Evolutionary conservation across 2,797 vertebrate species (phyloP).

Genomic region (Nyctalus aviator): DNA sequence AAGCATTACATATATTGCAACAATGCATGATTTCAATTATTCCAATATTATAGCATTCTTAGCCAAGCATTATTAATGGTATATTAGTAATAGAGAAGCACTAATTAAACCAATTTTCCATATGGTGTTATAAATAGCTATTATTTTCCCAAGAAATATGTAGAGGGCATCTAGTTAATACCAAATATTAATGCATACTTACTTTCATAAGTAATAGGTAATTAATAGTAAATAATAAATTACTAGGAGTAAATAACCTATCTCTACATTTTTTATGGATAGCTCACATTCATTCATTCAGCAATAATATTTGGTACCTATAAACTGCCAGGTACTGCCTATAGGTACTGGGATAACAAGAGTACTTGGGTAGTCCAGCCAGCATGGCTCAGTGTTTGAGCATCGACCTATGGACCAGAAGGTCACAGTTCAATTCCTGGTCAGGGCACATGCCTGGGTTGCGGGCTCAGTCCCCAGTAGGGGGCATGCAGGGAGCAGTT

Average conservation of each 20-base stretch:
- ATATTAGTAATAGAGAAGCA: not conserved
- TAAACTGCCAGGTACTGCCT: not conserved
- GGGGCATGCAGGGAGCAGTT: too few species aligned
- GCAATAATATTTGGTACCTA: not conserved
- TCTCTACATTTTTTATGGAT: not conserved
- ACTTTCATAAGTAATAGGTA: constrained; percentile 25
- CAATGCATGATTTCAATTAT: constrained; percentile 63
- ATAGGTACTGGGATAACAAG: not conserved
- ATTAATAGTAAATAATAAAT: constrained; percentile 38
- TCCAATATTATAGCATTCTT: constrained; percentile 43
- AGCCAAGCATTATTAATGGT: constrained; percentile 32
- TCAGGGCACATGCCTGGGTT: too few species aligned
- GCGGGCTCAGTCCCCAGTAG: too few species aligned
- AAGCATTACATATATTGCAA: constrained; percentile 31
- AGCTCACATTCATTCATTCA: not conserved
- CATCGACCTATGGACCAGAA: too few species aligned
- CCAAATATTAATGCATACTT: constrained; percentile 25
- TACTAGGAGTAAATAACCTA: not conserved
- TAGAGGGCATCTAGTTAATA: not conserved
- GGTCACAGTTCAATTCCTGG: too few species aligned
- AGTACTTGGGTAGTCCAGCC: too few species aligned
- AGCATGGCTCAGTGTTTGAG: too few species aligned
- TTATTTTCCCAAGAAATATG: not conserved
- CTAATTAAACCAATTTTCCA: constrained; percentile 6
- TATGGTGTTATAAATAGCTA: not conserved